Conservation (phyloP, 2,113 vertebrate species). For the Nibea coibor region DNA sequence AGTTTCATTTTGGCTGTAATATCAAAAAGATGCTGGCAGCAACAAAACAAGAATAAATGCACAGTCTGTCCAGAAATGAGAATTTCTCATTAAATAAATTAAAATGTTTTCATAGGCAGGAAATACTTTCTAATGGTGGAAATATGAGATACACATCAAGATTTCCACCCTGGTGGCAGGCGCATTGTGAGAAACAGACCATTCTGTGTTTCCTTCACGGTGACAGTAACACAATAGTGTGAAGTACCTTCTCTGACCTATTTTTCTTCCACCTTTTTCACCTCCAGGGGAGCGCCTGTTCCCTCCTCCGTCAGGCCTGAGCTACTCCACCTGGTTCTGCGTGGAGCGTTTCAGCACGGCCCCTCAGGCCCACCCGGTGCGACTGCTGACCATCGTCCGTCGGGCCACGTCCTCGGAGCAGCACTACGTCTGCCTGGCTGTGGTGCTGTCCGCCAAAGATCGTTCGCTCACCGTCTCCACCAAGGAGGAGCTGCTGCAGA, state of each 20-base stretch:
- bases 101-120: neutral
- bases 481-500: slow-evolving; percentile 96
- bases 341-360: slow-evolving; percentile 92
- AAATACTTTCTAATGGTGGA: neutral
- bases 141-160: neutral
- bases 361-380: slow-evolving; percentile 90
- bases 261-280: neutral
- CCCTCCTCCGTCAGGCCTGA: slow-evolving; percentile 95
- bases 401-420: slow-evolving; percentile 95
- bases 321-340: slow-evolving; percentile 97
- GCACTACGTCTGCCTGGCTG: slow-evolving; percentile 93
- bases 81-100: neutral
- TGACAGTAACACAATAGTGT: neutral
- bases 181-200: neutral
- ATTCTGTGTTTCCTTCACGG: neutral
- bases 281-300: slow-evolving; percentile 93
- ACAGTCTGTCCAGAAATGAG: neutral
- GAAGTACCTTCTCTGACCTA: neutral
- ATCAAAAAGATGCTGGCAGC: neutral
- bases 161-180: neutral
- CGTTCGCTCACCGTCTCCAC: slow-evolving; percentile 95
- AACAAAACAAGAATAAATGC: neutral
- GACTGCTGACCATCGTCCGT: slow-evolving; percentile 92
- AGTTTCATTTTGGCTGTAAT: neutral
- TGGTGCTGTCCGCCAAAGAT: slow-evolving; percentile 94